Evolutionary conservation across 2,113 vertebrate species (phyloP), one percentile per base, ranked within the genome.

Genomic region (Mormyrus iriodes): DNA sequence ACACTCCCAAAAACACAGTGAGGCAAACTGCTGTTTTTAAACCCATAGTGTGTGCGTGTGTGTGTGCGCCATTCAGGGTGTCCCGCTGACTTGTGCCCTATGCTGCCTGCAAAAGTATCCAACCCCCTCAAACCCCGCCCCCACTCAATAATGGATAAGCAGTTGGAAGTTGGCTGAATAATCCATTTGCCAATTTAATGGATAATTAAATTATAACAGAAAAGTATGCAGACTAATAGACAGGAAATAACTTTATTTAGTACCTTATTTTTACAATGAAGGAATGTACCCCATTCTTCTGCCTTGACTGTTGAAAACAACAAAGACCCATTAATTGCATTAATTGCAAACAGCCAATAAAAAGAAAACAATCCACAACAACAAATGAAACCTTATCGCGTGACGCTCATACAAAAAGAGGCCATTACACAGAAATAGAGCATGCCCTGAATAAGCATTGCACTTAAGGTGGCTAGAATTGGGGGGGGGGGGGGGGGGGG

Each of bases 181-280:
- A 42, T 0, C 35, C 13, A 79, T 19, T 79, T 79, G 13, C 73
- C 4, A 17, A 48, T 39, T 83, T 3, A n/a, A 88, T 39, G 39
- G 48, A 53, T 35, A 42, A 39, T 51, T 12, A 17, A 27, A 19
- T 15, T 58, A 49, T 27, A 87, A 61, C 46, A 27, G 24, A 13
- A 15, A 49, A 31, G 84, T 27, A 31, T 42, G 53, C 9, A 87
- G 53, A 7, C 35, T 31, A 61, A 21, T 42, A 87, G 3, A 10
- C 48, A 88, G 24, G 10, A 4, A 39, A 17, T 31, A 19, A 27
- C 5, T 73, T 15, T 44, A 31, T 69, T 69, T 31, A 85, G 86
- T 94, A 97, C 96, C 96, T 96, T 95, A 90, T 94, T 95, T 89
- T 96, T 96, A 93, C 95, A 95, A 92, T 97, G 96, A 85, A 96